Evolutionary conservation across 2,113 vertebrate genomes (phyloP).

Genomic region (Calonectris borealis): DNA sequence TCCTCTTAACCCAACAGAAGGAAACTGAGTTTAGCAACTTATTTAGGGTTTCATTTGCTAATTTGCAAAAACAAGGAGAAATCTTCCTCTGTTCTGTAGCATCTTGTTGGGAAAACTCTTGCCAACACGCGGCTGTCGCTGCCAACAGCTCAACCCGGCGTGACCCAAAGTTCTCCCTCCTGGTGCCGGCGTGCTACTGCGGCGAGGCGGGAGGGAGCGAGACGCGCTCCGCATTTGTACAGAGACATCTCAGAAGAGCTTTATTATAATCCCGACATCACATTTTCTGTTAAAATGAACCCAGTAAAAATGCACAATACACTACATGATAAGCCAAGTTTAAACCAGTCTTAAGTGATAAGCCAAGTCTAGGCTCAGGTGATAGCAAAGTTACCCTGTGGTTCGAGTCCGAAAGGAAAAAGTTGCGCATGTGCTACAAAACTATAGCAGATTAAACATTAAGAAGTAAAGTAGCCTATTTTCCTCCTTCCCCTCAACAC

Average conservation of each 20-base stretch:
- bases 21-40: conserved; percentile 44
- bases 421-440: neutral
- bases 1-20: conserved; percentile 35
- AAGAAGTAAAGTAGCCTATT: neutral
- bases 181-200: neutral
- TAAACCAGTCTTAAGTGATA: neutral
- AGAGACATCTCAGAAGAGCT: neutral
- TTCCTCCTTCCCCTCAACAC: neutral
- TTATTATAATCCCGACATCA: neutral
- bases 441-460: neutral
- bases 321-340: neutral
- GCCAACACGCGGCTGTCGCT: neutral
- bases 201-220: neutral
- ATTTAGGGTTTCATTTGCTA: conserved; percentile 48
- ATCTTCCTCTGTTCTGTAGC: conserved; percentile 24
- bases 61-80: conserved; percentile 56
- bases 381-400: accelerated
- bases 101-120: conserved; percentile 10
- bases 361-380: neutral
- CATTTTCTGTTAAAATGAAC: neutral
- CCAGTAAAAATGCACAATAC: accelerated
- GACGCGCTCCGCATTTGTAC: neutral
- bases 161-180: conserved; percentile 25
- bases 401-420: accelerated
- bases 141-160: conserved; percentile 29